A percentile compares a stretch with the other conserved stretches of the same genome.
Evolutionary conservation across 2,888 invertebrate genomes (phyloP).

Genomic region (Sabatieria punctata): DNA sequence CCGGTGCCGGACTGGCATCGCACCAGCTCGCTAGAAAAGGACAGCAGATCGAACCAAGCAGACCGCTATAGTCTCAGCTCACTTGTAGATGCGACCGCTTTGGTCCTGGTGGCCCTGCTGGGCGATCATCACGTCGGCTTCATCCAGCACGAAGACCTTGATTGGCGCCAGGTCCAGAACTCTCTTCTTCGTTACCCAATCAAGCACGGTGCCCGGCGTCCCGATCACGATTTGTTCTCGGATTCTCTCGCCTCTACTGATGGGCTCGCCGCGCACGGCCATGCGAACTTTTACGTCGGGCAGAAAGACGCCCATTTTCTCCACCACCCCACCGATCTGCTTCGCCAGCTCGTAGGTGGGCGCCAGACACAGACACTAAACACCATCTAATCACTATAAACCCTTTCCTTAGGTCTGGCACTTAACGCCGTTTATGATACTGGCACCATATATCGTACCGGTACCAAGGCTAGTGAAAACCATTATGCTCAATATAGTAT

Average conservation of each 20-base stretch:
- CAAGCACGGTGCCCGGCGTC: slow-evolving; percentile 73
- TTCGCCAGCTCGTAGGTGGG: background rate
- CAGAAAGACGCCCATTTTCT: slow-evolving; percentile 82
- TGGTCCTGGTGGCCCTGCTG: slow-evolving; percentile 95
- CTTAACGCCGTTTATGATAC: too few relatives aligned
- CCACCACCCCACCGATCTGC: slow-evolving; percentile 78
- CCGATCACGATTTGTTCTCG: slow-evolving; percentile 42
- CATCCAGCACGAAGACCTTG: slow-evolving; percentile 79
- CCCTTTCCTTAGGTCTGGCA: too few relatives aligned
- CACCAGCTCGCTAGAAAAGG: background rate
- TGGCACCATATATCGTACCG: too few relatives aligned
- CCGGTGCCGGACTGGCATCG: too few relatives aligned
- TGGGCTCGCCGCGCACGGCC: slow-evolving; percentile 74
- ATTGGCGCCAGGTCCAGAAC: slow-evolving; percentile 65
- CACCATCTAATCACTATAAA: too few relatives aligned
- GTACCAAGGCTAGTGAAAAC: too few relatives aligned
- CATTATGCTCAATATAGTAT: too few relatives aligned
- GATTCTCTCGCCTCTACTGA: slow-evolving; percentile 13
- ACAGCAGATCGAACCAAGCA: background rate
- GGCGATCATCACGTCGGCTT: slow-evolving; percentile 98
- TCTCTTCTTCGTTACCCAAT: slow-evolving; percentile 49
- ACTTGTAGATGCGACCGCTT: slow-evolving; percentile 83
- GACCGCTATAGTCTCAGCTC: slow-evolving; percentile 16
- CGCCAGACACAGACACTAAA: background rate
- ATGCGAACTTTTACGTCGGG: slow-evolving; percentile 71